Evolutionary conservation across 2,797 vertebrate genomes (phyloP), one percentile per base, ranked within the genome.

Genomic region (Crocidura indochinensis): DNA sequence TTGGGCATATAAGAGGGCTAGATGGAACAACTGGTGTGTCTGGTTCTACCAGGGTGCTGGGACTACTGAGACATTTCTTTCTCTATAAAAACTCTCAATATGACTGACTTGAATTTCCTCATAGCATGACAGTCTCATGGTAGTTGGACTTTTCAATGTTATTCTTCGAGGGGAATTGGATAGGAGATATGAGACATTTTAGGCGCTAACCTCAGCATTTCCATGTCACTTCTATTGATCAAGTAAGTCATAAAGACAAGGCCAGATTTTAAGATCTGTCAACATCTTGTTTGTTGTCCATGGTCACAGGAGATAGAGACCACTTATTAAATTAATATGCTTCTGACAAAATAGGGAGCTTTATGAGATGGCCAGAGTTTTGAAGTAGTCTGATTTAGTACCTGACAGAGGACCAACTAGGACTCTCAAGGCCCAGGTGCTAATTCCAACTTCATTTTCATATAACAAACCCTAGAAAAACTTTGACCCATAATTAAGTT

Each of bases 401-500:
- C 10, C 22, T 75, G 44, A 26, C 79, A 77, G 19, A 81, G 7
- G 15, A 31, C 15, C 69, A 85, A 53, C 51, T 77, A 68, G 29
- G 31, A 76, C 9, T 56, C 38, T 46, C 14, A 71, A 82, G 68
- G 78, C 2, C 11, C 76, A 60, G 5, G 9, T 88, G 76, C 56
- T 60, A 26, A 15, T 17, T 92, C 17, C 26, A 22, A 20, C 46
- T 86, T 91, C 12, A 92, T 84, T 12, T 84, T 24, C 6, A 44
- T 76, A 29, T 27, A 56, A 84, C 10, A 17, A 90, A 72, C 6
- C 17, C 10, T 84, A 56, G 49, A 73, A 44, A 75, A 75, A 1
- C 15, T 90, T 91, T 56, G 31, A 72, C 53, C 24, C 51, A 11
- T 53, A 38, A 44, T 81, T 75, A 92, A 84, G 71, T 81, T 14